Evolutionary conservation across 2,888 invertebrate species (phyloP).

Genomic region (Mythimna loreyi): DNA sequence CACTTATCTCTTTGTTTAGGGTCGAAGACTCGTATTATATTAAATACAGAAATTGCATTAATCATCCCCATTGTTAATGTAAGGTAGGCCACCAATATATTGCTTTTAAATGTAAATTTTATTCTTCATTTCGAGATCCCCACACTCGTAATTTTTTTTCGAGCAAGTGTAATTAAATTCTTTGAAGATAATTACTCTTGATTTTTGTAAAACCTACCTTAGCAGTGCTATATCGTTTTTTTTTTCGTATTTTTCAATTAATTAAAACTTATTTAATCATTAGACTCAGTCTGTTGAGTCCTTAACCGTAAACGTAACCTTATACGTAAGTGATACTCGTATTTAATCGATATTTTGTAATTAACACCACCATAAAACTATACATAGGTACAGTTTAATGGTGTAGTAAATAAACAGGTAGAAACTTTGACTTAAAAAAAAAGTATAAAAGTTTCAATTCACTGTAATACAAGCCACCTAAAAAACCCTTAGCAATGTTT

Average conservation of each 20-base stretch:
- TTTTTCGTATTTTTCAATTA: too few species aligned
- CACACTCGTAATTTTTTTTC: neutral
- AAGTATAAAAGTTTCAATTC: neutral
- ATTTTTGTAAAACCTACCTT: neutral
- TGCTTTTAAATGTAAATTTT: slow-evolving; percentile 29
- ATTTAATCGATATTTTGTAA: too few species aligned
- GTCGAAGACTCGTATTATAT: slow-evolving; percentile 48
- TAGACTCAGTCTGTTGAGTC: too few species aligned
- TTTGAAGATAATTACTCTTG: neutral
- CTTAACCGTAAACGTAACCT: too few species aligned
- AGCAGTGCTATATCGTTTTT: too few species aligned
- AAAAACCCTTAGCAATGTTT: slow-evolving; percentile 35
- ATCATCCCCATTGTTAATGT: slow-evolving; percentile 31
- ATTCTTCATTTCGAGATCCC: slow-evolving; percentile 9
- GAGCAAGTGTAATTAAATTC: neutral
- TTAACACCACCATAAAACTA: too few species aligned
- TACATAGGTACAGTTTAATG: too few species aligned
- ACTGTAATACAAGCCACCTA: slow-evolving; percentile 11
- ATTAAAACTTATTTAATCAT: too few species aligned
- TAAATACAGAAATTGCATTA: slow-evolving; percentile 30
- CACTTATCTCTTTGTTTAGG: slow-evolving; percentile 43
- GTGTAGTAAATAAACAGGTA: too few species aligned
- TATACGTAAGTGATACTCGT: too few species aligned
- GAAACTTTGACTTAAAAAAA: too few species aligned
- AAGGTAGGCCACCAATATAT: slow-evolving; percentile 1